These are phyloP conservation scores for Druon quercuslanigerum DNA, from an alignment of 1,140 invertebrate species.

Conservation along the genomic window DNA sequence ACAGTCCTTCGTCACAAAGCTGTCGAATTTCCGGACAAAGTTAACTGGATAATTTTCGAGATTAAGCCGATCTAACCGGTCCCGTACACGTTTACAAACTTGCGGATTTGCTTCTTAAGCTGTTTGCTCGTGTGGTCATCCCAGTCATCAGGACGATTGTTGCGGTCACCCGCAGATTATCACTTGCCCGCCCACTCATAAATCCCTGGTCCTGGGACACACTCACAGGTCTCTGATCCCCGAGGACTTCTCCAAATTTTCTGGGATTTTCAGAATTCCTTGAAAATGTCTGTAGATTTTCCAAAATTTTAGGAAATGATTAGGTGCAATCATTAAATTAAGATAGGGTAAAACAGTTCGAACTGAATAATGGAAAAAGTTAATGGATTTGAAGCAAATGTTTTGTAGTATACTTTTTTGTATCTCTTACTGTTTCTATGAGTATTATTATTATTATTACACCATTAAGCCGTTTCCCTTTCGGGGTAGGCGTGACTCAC, in stretches of 20 bases:
- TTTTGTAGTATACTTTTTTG: too few species aligned
- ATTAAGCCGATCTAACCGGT: constrained; percentile 57
- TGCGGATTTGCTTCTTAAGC: constrained; percentile 57
- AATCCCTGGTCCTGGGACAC: constrained; percentile 32
- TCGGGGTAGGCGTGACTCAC: too few species aligned
- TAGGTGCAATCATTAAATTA: too few species aligned
- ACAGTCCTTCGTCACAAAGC: constrained; percentile 38
- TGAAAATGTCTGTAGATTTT: too few species aligned
- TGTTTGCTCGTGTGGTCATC: constrained; percentile 46
- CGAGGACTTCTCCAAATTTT: background rate
- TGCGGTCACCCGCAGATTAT: constrained; percentile 69
- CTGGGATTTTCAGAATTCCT: background rate
- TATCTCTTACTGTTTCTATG: too few species aligned
- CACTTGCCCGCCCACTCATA: constrained; percentile 61
- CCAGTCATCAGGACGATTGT: constrained; percentile 56
- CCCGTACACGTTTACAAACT: constrained; percentile 67
- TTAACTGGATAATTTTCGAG: constrained; percentile 69
- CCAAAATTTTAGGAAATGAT: too few species aligned
- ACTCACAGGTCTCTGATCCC: background rate
- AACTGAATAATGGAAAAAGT: too few species aligned
- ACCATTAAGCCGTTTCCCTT: too few species aligned
- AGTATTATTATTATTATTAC: too few species aligned
- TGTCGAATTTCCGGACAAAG: constrained; percentile 56
- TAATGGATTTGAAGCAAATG: too few species aligned
- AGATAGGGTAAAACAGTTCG: too few species aligned